Base-by-base conservation (phyloP, 2,888 invertebrate genomes). In the Meiosimyza decipiens region DNA sequence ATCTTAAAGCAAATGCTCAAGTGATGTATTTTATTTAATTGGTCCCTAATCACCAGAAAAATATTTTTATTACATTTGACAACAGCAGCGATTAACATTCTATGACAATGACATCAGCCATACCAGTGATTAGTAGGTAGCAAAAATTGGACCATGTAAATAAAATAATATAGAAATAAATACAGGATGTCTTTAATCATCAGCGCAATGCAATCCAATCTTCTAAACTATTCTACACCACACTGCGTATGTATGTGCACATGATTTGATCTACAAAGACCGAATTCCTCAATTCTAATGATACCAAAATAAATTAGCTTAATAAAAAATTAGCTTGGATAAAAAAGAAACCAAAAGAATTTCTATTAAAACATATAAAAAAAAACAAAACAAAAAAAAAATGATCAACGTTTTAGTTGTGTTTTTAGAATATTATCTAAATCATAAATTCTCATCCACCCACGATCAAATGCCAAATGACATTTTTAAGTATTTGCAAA, bases 361-460 rank as follows among this genome's bases (percentile, higher is more conserved):
- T 70, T 54, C 62, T 18, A 16, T 40, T 40, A 40, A 40, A 40
- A 40, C 40, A 40, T 40, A 40, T 7, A 40, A 7, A 40, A 2
- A 40, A 40, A 1, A 40, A 7, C 22, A 22, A 22, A 2, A 28
- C 2, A 28, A 3, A 2, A 28, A 28, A 3, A 28, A 28, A 28
- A 28, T 28, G 0, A 28, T 28, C 28, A 40, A 40, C 40, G 40
- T 40, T 40, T 40, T 40, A 40, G 55, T 16, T 15, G 3, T 15
- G 55, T 55, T 16, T 12, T 16, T 16, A 11, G 63, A 70, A 63
- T 40, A 40, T 62, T 40, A 70, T 63, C 70, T 70, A 70, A 70
- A 70, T 70, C 70, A 70, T 70, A 70, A 70, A 70, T 70, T 63
- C 70, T 47, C 62, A 70, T 70, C 70, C 70, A 63, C 70, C 70